Evolutionary conservation across 2,888 invertebrate species (phyloP).

Genomic region (Acleris literana): DNA sequence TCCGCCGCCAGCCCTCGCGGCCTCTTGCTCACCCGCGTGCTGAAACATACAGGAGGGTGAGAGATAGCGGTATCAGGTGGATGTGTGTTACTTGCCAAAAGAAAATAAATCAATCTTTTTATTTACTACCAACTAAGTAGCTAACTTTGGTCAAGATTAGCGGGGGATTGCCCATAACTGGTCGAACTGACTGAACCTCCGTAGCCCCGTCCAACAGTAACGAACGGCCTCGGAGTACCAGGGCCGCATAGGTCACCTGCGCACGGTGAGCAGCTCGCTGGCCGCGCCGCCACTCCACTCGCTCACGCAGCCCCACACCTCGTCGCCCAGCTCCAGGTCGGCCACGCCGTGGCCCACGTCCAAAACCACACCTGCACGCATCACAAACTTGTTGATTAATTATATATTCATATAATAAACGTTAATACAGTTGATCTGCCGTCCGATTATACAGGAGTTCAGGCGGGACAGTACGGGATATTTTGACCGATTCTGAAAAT

Average conservation of each 20-base stretch:
- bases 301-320: slow-evolving; percentile 78
- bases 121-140: too few species aligned
- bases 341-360: slow-evolving; percentile 72
- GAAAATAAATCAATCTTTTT: too few species aligned
- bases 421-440: too few species aligned
- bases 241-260: slow-evolving; percentile 54
- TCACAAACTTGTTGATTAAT: too few species aligned
- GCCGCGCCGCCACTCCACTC: slow-evolving; percentile 79
- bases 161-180: too few species aligned
- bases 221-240: background rate
- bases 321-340: slow-evolving; percentile 75
- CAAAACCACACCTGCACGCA: slow-evolving; percentile 64
- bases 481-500: too few species aligned
- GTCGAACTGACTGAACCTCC: slow-evolving; percentile 37
- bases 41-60: slow-evolving; percentile 39
- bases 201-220: too few species aligned
- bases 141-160: too few species aligned
- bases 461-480: too few species aligned
- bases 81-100: too few species aligned
- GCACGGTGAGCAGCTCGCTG: slow-evolving; percentile 67
- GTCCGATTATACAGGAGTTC: too few species aligned
- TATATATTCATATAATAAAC: too few species aligned
- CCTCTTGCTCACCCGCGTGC: slow-evolving; percentile 69
- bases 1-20: slow-evolving; percentile 67
- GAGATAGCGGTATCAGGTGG: background rate